Conservation (phyloP, 23 tunicate species). For the Aplidium turbinatum region DNA sequence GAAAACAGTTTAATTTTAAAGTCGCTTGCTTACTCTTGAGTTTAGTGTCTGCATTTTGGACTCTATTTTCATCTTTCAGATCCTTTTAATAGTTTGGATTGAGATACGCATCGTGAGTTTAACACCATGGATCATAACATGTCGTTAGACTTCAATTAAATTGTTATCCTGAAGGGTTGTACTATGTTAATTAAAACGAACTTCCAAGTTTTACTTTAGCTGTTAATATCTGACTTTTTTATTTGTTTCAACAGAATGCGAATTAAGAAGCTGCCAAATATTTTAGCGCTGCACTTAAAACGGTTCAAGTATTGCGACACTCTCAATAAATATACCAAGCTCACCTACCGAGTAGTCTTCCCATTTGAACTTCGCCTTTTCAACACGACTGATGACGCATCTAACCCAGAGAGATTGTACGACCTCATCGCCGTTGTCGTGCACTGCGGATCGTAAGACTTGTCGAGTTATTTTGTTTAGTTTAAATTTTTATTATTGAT, state of each 20-base stretch:
- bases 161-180: too few relatives aligned
- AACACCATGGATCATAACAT: too few relatives aligned
- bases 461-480: neutral
- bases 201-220: neutral
- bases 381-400: constrained; percentile 89
- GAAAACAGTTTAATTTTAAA: too few relatives aligned
- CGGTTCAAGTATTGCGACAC: constrained; percentile 92
- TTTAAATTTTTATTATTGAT: neutral
- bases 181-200: too few relatives aligned
- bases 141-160: too few relatives aligned
- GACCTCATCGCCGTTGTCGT: constrained; percentile 98
- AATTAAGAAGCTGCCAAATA: constrained; percentile 83
- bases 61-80: too few relatives aligned
- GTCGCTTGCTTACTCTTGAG: neutral
- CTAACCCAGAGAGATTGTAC: constrained; percentile 71
- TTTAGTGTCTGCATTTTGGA: too few relatives aligned
- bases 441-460: constrained; percentile 95
- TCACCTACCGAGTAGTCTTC: constrained; percentile 85
- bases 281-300: constrained; percentile 91
- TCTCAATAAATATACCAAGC: constrained; percentile 80
- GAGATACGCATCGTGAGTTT: too few relatives aligned
- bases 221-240: neutral
- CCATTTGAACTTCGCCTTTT: constrained; percentile 87
- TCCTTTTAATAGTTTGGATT: too few relatives aligned
- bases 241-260: constrained; percentile 53